phyloP scores from a whole-genome alignment of 2,797 vertebrate genomes.

The Tragopan temminckii region DNA sequence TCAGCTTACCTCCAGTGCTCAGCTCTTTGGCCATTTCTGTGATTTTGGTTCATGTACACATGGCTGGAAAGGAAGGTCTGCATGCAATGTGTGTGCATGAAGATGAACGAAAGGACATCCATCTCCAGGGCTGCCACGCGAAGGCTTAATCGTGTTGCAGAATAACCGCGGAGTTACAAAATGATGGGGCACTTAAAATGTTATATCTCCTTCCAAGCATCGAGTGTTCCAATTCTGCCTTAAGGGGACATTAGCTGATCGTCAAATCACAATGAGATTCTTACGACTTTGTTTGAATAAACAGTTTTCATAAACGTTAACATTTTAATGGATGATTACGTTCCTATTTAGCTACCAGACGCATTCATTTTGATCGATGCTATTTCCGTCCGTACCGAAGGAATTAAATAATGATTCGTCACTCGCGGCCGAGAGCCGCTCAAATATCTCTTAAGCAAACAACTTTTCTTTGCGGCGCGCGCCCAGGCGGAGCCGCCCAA shows the following conservation, averaged over 20 bases:
- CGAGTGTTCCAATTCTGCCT: conserved; percentile 48
- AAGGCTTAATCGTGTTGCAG: conserved; percentile 2
- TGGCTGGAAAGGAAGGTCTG: not conserved
- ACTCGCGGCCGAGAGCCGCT: conserved; percentile 52
- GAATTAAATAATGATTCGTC: conserved; percentile 75
- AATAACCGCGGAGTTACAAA: conserved; percentile 14
- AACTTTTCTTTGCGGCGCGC: not conserved
- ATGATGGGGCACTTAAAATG: conserved; percentile 36
- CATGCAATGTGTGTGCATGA: not conserved
- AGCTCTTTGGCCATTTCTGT: not conserved
- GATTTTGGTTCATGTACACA: not conserved
- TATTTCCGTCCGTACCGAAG: conserved; percentile 49
- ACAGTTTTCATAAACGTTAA: conserved; percentile 66
- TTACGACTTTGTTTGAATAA: conserved; percentile 72
- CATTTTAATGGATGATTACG: conserved; percentile 74
- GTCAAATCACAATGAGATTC: conserved; percentile 65
- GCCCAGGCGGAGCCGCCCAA: not conserved
- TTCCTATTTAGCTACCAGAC: conserved; percentile 64
- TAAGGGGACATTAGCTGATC: conserved; percentile 72
- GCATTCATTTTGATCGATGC: conserved; percentile 72
- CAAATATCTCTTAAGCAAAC: conserved; percentile 42
- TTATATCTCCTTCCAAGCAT: conserved; percentile 34
- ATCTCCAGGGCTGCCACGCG: not conserved
- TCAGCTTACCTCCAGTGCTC: not conserved
- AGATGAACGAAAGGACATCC: not conserved